Conservation (phyloP, 2,797 vertebrate genomes). For the Uromys caudimaculatus region DNA sequence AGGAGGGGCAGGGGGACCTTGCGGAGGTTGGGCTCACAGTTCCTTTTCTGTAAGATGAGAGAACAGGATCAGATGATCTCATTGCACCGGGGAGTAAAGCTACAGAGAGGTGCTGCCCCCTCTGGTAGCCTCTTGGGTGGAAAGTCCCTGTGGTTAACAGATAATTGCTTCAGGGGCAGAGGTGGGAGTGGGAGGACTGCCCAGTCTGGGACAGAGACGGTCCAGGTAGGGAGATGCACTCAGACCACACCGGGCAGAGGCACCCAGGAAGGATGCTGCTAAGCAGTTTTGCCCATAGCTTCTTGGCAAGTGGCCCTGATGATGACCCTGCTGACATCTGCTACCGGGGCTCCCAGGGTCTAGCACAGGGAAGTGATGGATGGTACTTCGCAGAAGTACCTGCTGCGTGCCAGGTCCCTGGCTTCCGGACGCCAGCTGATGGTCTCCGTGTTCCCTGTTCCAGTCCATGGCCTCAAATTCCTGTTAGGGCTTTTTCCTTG, state of each 20-base stretch:
- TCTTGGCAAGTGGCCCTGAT: conserved; percentile 14
- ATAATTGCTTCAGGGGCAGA: conserved; percentile 42
- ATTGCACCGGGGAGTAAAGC: not conserved
- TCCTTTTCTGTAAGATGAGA: conserved; percentile 10
- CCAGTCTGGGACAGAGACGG: not conserved
- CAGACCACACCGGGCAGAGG: not conserved
- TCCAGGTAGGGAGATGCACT: not conserved
- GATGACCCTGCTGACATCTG: conserved; percentile 28
- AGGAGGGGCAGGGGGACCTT: not conserved
- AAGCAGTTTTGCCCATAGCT: not conserved
- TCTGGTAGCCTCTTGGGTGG: not conserved
- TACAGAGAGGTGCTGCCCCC: not conserved
- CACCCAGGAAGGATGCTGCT: not conserved
- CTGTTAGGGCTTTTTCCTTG: not conserved
- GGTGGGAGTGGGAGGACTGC: not conserved
- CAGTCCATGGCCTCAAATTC: not conserved
- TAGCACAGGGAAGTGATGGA: not conserved
- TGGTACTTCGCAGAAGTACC: not conserved
- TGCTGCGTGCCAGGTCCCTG: not conserved
- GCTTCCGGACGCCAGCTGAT: not conserved
- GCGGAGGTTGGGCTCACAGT: not conserved
- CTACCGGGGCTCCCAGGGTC: not conserved
- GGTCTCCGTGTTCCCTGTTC: not conserved
- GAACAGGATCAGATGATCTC: not conserved
- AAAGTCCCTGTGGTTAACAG: conserved; percentile 34